Evolutionary conservation across 2,113 vertebrate genomes (phyloP), one percentile per base, ranked within the genome.

Genomic region (Agelaius tricolor): DNA sequence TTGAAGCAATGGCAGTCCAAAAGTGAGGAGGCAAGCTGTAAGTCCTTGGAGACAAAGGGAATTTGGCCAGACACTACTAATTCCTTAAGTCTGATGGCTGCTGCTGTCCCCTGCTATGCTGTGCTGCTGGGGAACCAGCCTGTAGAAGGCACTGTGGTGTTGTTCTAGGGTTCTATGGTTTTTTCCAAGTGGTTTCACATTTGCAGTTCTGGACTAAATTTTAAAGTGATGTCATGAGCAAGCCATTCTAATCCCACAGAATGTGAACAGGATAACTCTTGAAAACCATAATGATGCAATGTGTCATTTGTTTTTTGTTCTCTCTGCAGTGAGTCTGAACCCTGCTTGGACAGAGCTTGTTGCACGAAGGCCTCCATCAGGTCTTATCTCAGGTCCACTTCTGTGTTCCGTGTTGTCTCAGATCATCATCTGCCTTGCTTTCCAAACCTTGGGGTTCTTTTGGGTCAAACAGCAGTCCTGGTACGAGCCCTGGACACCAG

Each of bases 301-400:
- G 17, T 52, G 20, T 78, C 22, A 30, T 49, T 57, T 84, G 9
- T 30, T 79, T 88, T 93, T 65, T 37, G 73, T 54, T 91, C 73
- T 81, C 61, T 83, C 76, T 68, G 54, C 95, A 99, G 99, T 99
- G 99, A 99, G 99, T 98, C 98, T 99, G 97, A 99, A 99, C 90
- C 98, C 99, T 58, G 99, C 99, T 6, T 99, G 99, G 99, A 99
- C 98, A 87, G 99, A 99, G 79, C 98, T 99, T 43, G 99, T 99
- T 77, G 96, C 99, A 4, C 98, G 96, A 27, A 98, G 98, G 54
- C 99, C 99, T 57, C 99, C 99, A 1, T 99, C 99, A 24, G 99
- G 99, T 84, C 99, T 99, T 76, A 99, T 99, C 98, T 99, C 99
- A 46, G 98, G 97, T 78, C 98, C 99, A 57, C 98, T 99, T 86